Evolutionary conservation across 2,888 invertebrate genomes (phyloP), one percentile per base, ranked within the genome.

Genomic region (Drosophila glabriapex): DNA sequence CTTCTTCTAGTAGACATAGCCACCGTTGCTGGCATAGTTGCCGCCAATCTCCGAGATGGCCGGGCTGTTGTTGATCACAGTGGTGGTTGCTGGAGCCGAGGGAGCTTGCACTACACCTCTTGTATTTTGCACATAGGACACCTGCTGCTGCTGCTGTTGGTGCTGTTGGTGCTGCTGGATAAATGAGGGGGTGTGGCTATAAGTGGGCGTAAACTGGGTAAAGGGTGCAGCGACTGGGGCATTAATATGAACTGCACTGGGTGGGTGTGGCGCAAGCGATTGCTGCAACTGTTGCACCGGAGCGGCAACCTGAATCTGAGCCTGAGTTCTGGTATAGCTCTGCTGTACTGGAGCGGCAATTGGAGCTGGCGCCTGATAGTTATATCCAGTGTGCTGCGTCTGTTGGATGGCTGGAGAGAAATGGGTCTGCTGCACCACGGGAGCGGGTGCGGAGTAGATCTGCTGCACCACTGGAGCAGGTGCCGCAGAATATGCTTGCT

Each of bases 1-100:
- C 68, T 19, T 66, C 72, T 75, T 83, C 25, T 73, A 56, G 63
- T 91, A 91, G 43, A 91, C 69, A 59, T 91, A 91, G 43, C 91
- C 92, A 46, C 92, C 92, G 53, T 92, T 90, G 61, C 66, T 54
- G 52, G 72, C 90, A 53, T 91, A 92, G 25, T 22, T 74, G 55
- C 92, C 92, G 64, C 76, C 84, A 29, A 71, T 41, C 50, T 83
- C 58, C 9, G 82, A 41, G 22, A 54, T 37, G 25, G 10, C 59
- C 10, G 80, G 53, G 22, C 29, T 25, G n/a, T 37, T 60, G 65
- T 59, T 67, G 63, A 63, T 59, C 61, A 64, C 25, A 29, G 68
- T 10, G 28, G 53, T 68, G 29, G 66, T 70, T 12, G 61, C 61
- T 29, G 76, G 68, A 25, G 49, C 31, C 46, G 74, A 33, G 39